phyloP scores from a whole-genome alignment of 2,797 vertebrate genomes.

The Sebastes umbrosus region DNA sequence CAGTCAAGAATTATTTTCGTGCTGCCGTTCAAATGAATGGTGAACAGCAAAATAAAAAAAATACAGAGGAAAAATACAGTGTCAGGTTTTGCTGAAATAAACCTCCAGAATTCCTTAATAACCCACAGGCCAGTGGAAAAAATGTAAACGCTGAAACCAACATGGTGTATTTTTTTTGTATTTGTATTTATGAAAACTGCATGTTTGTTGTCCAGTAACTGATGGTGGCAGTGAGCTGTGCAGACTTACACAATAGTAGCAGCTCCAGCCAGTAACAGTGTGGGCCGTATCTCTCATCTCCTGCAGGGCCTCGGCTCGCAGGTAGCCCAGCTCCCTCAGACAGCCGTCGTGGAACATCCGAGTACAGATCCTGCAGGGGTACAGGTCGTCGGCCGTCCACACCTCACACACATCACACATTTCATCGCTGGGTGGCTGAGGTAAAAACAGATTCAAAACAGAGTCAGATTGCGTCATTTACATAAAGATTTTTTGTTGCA shows the following conservation, averaged over 20 bases:
- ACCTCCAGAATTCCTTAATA: neutral
- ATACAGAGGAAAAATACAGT: neutral
- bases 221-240: neutral
- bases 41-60: neutral
- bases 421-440: constrained; percentile 89
- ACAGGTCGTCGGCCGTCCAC: constrained; percentile 95
- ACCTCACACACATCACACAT: constrained; percentile 98
- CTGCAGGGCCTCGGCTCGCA: constrained; percentile 83
- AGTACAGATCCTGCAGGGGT: constrained; percentile 91
- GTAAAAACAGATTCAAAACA: neutral
- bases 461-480: neutral
- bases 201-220: neutral
- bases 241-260: constrained; percentile 94
- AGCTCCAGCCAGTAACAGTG: constrained; percentile 94
- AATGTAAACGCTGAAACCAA: neutral
- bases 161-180: neutral
- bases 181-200: neutral
- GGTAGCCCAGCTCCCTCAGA: constrained; percentile 91
- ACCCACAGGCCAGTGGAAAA: neutral
- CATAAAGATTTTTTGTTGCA: neutral
- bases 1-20: no score
- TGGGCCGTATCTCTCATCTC: constrained; percentile 91
- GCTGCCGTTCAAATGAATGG: no score
- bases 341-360: constrained; percentile 96
- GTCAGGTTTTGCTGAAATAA: neutral